phyloP scores from a whole-genome alignment of 2,113 vertebrate genomes.

The Columba livia region DNA sequence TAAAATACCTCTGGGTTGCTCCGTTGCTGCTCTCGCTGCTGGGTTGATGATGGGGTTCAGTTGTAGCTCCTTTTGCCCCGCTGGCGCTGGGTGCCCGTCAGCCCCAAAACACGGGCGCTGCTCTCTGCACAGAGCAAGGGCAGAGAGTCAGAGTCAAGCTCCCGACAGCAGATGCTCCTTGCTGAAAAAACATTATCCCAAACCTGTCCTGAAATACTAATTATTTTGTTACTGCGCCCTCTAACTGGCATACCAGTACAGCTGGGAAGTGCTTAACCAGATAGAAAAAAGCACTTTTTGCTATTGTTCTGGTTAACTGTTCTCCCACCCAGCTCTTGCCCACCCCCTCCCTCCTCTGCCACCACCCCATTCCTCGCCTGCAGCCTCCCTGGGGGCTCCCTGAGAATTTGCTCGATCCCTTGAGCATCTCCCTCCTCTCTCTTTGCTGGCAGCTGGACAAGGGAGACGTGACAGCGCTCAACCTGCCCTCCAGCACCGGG shows the following conservation, averaged over 20 bases:
- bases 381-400: neutral
- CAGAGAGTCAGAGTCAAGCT: neutral
- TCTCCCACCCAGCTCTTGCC: neutral
- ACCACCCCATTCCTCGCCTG: neutral
- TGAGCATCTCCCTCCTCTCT: neutral
- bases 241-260: neutral
- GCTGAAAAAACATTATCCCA: neutral
- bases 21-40: neutral
- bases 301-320: neutral
- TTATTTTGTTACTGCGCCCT: neutral
- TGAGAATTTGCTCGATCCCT: rapidly evolving
- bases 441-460: constrained; percentile 85
- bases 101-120: neutral
- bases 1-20: neutral
- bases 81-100: neutral
- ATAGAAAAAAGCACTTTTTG: rapidly evolving
- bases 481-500: constrained; percentile 78
- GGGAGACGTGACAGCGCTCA: constrained; percentile 85
- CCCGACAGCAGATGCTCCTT: rapidly evolving
- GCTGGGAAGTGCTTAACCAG: neutral
- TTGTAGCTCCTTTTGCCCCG: neutral
- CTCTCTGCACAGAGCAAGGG: rapidly evolving
- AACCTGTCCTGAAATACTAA: neutral
- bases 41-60: neutral
- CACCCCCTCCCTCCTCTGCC: neutral